These are phyloP conservation scores for Pomatorhinus ruficollis DNA, from an alignment of 2,113 vertebrate genomes.

Conservation along the genomic window DNA sequence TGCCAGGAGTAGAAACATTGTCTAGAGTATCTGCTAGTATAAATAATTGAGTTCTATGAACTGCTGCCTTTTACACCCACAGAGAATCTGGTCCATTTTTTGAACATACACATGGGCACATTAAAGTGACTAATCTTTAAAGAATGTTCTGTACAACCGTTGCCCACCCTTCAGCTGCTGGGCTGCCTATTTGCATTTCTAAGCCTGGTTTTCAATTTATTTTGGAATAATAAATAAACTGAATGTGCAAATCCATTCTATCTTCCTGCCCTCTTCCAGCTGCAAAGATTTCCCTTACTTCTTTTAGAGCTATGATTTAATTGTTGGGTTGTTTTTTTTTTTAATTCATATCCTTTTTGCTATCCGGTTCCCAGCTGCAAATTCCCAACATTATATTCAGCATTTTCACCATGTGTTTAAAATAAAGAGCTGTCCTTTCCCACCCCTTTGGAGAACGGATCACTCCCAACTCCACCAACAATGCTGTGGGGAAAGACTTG, in stretches of 20 bases:
- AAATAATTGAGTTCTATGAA: neutral
- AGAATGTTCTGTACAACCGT: neutral
- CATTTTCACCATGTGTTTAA: neutral
- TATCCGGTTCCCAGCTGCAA: neutral
- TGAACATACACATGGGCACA: neutral
- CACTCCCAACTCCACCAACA: neutral
- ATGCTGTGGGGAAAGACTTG: neutral
- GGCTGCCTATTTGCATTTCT: neutral
- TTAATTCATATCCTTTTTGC: neutral
- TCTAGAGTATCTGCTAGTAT: neutral
- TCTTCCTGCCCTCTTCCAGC: neutral
- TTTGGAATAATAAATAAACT: neutral
- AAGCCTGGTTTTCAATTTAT: neutral
- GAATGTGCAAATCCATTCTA: neutral
- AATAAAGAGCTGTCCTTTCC: neutral
- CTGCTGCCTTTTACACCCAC: neutral
- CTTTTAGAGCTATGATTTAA: neutral
- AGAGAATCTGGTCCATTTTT: slow-evolving; percentile 12
- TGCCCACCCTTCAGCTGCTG: neutral
- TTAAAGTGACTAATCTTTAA: slow-evolving; percentile 39
- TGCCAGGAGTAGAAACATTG: neutral
- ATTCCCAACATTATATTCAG: neutral
- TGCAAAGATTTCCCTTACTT: neutral
- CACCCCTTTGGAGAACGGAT: neutral
- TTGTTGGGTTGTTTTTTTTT: neutral